Percentiles rank a stretch among this genome's conserved stretches.
Conservation (phyloP, 2,113 vertebrate species). For the Bujurquina vittata region DNA sequence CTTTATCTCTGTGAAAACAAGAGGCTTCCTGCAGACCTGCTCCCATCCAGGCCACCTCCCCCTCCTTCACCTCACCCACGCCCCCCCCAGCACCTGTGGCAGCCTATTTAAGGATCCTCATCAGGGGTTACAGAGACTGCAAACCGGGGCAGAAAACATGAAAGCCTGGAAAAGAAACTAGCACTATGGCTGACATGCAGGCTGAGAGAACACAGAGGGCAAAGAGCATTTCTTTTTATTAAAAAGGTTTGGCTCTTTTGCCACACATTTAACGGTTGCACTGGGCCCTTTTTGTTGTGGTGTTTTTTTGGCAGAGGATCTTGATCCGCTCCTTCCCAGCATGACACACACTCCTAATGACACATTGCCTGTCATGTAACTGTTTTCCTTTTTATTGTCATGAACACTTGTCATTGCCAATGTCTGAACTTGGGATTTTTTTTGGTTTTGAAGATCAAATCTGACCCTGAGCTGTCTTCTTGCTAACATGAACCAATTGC, state of each 20-base stretch:
- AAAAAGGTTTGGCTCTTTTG: neutral
- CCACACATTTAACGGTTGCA: neutral
- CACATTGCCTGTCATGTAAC: neutral
- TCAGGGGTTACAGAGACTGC: constrained; percentile 44
- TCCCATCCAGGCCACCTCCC: constrained; percentile 55
- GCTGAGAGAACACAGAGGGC: neutral
- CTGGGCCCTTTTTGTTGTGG: neutral
- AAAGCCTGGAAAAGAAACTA: constrained; percentile 36
- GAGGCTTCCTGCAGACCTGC: constrained; percentile 73
- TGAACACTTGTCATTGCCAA: neutral
- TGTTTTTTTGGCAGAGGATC: neutral
- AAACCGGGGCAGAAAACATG: constrained; percentile 48
- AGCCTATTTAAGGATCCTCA: constrained; percentile 72
- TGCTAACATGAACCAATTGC: neutral
- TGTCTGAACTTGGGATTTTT: neutral
- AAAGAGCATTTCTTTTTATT: neutral
- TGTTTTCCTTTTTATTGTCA: neutral
- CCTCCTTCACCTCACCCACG: constrained; percentile 14
- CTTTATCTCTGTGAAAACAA: constrained; percentile 81
- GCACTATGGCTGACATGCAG: neutral
- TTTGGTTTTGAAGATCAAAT: neutral
- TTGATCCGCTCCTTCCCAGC: neutral
- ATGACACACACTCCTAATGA: neutral
- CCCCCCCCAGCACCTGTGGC: constrained; percentile 70
- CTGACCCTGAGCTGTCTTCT: neutral